These are phyloP conservation scores for Gastrophysa polygoni DNA, from an alignment of 2,888 invertebrate species.

Conservation along the genomic window DNA sequence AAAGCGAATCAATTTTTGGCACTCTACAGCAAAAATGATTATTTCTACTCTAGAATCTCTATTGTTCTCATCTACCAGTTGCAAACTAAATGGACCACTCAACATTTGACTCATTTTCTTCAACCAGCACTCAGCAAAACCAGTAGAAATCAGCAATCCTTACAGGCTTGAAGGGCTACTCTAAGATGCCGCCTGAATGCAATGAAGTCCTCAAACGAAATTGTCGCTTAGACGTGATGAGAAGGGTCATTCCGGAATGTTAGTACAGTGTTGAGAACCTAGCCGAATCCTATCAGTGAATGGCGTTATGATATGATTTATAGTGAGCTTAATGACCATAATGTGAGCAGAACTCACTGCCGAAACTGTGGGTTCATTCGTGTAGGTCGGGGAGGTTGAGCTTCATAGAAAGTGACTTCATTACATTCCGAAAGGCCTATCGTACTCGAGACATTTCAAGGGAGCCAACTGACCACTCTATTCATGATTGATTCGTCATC, in stretches of 20 bases:
- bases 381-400: conserved; percentile 41
- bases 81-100: not conserved
- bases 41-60: no score
- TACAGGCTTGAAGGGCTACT: not conserved
- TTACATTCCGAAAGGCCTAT: conserved; percentile 35
- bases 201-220: conserved; percentile 10
- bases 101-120: not conserved
- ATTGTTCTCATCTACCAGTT: not conserved
- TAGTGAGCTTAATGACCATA: conserved; percentile 44
- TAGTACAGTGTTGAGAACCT: conserved; percentile 26
- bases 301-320: conserved; percentile 43
- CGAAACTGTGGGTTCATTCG: conserved; percentile 41
- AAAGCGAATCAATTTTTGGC: no score
- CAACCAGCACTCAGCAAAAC: no score
- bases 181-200: conserved; percentile 5
- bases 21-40: no score
- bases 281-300: conserved; percentile 41
- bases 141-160: not conserved
- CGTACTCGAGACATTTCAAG: conserved; percentile 19
- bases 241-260: conserved; percentile 30
- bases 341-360: conserved; percentile 40
- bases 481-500: no score
- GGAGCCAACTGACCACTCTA: conserved; percentile 15
- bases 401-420: conserved; percentile 36
- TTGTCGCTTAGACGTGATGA: conserved; percentile 20